Evolutionary conservation across 2,888 invertebrate genomes (phyloP).

Genomic region (Mesopsocus fuscifrons): DNA sequence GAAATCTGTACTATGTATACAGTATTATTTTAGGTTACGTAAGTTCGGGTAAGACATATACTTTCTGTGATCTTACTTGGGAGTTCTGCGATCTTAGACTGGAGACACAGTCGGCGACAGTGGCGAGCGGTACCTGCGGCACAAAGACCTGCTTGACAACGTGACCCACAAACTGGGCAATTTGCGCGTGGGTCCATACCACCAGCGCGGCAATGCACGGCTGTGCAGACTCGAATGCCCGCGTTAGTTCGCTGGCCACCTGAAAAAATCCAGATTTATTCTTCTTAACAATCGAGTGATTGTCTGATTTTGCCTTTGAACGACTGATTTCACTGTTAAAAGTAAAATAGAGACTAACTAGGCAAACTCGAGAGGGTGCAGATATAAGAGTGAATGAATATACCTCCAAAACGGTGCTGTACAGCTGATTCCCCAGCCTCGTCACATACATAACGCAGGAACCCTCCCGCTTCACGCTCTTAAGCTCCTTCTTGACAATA

Average conservation of each 20-base stretch:
- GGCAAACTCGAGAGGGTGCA: too few species aligned
- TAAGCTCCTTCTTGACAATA: conserved; percentile 59
- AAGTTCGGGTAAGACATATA: too few species aligned
- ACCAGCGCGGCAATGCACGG: conserved; percentile 43
- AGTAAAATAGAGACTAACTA: too few species aligned
- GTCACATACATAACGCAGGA: conserved; percentile 61
- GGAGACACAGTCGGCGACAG: conserved; percentile 69
- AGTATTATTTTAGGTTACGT: too few species aligned
- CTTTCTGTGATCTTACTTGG: too few species aligned
- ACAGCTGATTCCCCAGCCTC: conserved; percentile 42
- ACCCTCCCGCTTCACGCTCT: conserved; percentile 62
- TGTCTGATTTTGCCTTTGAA: too few species aligned
- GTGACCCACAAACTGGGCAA: conserved; percentile 59
- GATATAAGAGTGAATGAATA: too few species aligned
- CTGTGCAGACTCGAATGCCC: background rate
- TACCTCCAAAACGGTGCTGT: background rate
- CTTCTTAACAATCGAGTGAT: too few species aligned
- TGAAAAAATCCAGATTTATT: too few species aligned
- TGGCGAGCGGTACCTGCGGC: conserved; percentile 67
- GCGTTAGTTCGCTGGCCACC: conserved; percentile 1
- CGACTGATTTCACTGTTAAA: too few species aligned
- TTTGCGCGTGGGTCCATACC: conserved; percentile 77
- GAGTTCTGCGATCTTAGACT: conserved; percentile 57
- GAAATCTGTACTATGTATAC: conserved; percentile 39
- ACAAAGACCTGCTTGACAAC: conserved; percentile 76